phyloP scores from a whole-genome alignment of 2,797 vertebrate genomes.

The Luscinia megarhynchos region DNA sequence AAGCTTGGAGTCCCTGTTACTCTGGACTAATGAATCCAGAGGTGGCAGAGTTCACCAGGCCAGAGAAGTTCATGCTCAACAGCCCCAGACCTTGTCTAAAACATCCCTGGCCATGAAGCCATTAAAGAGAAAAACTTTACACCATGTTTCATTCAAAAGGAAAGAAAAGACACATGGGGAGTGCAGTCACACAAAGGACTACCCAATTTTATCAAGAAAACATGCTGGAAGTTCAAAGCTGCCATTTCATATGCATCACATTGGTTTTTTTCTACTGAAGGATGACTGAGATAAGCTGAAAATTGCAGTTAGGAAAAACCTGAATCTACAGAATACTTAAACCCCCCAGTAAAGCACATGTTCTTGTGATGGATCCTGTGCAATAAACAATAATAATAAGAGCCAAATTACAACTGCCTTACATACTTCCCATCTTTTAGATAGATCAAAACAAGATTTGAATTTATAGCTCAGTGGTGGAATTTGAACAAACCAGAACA shows the following conservation, averaged over 20 bases:
- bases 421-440: neutral
- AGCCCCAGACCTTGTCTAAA: neutral
- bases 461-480: neutral
- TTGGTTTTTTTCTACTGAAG: neutral
- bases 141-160: neutral
- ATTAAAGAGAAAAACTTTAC: neutral
- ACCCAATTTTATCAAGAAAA: neutral
- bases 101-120: neutral
- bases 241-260: neutral
- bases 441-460: neutral
- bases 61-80: neutral
- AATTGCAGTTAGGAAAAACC: neutral
- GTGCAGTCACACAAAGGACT: neutral
- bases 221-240: neutral
- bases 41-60: constrained; percentile 1
- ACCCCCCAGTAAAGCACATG: neutral
- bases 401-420: neutral
- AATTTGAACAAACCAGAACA: neutral
- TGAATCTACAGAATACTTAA: neutral
- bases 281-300: neutral
- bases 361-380: neutral
- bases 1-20: neutral
- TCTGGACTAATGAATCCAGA: neutral
- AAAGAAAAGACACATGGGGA: neutral
- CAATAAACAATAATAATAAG: neutral